Evolutionary conservation across 2,797 vertebrate species (phyloP).

Genomic region (Chelonia mydas): DNA sequence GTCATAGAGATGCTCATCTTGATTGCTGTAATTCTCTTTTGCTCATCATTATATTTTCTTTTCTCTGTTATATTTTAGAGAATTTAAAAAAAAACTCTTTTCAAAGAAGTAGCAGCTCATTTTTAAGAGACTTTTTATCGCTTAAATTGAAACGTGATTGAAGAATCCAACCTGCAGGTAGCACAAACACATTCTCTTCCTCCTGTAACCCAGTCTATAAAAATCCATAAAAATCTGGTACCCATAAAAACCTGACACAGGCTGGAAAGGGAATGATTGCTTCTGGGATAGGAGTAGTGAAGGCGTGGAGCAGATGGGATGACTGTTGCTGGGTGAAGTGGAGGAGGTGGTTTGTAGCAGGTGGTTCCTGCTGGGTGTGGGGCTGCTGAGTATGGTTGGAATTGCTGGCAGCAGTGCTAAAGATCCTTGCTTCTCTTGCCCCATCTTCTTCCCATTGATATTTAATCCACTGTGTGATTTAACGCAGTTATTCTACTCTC

Average conservation of each 20-base stretch:
- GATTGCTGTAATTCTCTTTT: neutral
- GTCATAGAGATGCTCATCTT: neutral
- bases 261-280: fast-evolving
- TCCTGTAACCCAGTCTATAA: neutral
- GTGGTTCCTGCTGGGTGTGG: neutral
- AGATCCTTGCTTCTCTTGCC: fast-evolving
- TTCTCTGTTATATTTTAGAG: neutral
- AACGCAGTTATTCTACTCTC: neutral
- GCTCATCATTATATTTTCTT: slow-evolving; percentile 3
- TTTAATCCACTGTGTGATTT: too few species aligned
- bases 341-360: fast-evolving
- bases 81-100: slow-evolving; percentile 8
- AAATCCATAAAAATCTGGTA: neutral
- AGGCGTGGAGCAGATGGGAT: neutral
- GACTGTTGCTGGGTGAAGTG: neutral
- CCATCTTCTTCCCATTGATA: fast-evolving
- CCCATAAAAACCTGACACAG: neutral
- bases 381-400: neutral
- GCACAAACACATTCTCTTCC: neutral
- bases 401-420: neutral
- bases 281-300: neutral
- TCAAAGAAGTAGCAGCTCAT: neutral
- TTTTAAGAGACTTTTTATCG: neutral
- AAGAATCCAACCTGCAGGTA: neutral
- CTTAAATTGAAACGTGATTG: neutral